Percentiles rank a stretch among this genome's conserved stretches.
These are phyloP conservation scores for Myotis vivesi DNA, from an alignment of 2,797 vertebrate species.

Conservation along the genomic window DNA sequence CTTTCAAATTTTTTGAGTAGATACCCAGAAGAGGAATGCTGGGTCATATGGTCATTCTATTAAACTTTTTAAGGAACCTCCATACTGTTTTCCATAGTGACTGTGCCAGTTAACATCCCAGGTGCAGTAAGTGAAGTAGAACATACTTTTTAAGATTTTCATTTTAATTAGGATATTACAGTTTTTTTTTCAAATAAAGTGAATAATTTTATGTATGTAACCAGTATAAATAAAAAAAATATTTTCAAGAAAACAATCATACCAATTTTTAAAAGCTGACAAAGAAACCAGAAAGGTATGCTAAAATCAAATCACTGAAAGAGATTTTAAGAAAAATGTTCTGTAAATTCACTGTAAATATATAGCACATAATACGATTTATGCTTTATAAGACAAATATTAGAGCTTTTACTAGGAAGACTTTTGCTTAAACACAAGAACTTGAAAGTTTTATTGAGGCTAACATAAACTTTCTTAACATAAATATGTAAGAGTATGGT, in stretches of 20 bases:
- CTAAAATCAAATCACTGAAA: not conserved
- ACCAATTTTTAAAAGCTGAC: not conserved
- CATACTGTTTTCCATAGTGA: not conserved
- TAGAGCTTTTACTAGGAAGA: constrained; percentile 4
- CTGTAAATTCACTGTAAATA: not conserved
- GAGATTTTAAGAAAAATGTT: not conserved
- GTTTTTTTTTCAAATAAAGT: constrained; percentile 12
- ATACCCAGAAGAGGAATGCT: not conserved
- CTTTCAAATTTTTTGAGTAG: not conserved
- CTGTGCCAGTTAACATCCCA: not conserved
- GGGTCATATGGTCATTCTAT: not conserved
- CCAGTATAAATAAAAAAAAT: not conserved
- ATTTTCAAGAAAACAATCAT: constrained; percentile 20
- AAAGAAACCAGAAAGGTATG: not conserved
- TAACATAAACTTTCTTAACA: constrained; percentile 6
- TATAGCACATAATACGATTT: not conserved
- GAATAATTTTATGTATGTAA: not conserved
- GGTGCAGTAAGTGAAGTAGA: not conserved
- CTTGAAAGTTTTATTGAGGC: not conserved
- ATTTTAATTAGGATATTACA: not conserved
- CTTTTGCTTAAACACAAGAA: not conserved
- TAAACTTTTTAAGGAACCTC: not conserved
- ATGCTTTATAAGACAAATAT: not conserved
- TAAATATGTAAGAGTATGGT: not conserved
- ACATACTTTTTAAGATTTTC: not conserved